Conservation (phyloP, 1,140 invertebrate species). For the Plectrocnemia conspersa region DNA sequence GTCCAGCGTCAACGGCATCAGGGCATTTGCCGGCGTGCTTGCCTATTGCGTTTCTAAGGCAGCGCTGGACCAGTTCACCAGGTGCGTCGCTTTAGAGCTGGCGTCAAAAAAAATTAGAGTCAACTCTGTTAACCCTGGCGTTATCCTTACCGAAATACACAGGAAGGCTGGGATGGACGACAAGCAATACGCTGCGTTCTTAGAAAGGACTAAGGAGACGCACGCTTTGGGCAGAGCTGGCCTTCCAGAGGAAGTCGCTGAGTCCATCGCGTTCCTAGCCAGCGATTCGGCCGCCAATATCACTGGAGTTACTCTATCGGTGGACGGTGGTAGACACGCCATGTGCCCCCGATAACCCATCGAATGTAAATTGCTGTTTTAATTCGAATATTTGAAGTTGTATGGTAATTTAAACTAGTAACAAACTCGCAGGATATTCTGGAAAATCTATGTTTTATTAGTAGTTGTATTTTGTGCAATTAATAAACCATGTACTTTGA, state of each 20-base stretch:
- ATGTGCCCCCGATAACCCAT: constrained; percentile 74
- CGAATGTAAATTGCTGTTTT: too few species aligned
- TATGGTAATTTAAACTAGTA: not conserved
- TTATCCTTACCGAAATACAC: constrained; percentile 76
- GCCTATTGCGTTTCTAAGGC: constrained; percentile 87
- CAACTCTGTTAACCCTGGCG: constrained; percentile 82
- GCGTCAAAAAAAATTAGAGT: constrained; percentile 77
- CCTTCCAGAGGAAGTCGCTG: constrained; percentile 70
- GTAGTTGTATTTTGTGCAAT: not conserved
- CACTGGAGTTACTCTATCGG: constrained; percentile 72
- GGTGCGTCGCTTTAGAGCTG: constrained; percentile 75
- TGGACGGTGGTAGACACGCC: constrained; percentile 78
- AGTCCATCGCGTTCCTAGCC: constrained; percentile 77
- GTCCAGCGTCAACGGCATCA: constrained; percentile 80
- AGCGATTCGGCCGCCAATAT: constrained; percentile 75
- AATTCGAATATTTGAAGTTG: not conserved
- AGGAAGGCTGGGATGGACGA: constrained; percentile 68
- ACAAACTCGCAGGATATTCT: not conserved
- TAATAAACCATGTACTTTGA: not conserved
- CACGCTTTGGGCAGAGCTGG: constrained; percentile 79
- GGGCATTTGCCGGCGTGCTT: constrained; percentile 70
- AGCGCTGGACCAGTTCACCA: constrained; percentile 85
- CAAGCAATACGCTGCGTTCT: constrained; percentile 65
- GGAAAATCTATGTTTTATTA: not conserved
- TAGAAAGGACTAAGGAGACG: constrained; percentile 68